phyloP scores from a whole-genome alignment of 1,140 invertebrate genomes.

The Meloidogyne hapla region DNA sequence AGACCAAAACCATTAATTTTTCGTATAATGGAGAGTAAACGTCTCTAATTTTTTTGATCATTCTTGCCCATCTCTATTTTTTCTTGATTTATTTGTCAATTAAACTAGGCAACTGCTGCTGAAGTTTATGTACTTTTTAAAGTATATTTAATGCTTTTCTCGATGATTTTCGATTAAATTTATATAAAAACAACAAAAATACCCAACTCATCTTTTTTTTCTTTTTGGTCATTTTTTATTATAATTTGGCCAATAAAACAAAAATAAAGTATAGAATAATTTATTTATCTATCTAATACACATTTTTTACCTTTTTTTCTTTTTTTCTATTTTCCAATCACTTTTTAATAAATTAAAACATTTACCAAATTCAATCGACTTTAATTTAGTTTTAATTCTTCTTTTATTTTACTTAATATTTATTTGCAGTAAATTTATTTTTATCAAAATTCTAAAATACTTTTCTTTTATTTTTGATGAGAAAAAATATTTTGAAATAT shows the following conservation, averaged over 20 bases:
- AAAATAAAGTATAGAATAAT: neutral
- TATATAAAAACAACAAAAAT: neutral
- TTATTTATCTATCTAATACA: neutral
- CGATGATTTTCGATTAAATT: neutral
- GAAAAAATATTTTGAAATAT: no score
- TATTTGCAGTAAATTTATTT: neutral
- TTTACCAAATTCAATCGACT: neutral
- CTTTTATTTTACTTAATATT: neutral
- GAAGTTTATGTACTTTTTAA: neutral
- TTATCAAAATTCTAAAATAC: neutral
- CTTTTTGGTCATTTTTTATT: neutral
- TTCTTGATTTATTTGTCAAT: neutral
- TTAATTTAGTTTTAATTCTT: neutral
- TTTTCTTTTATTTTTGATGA: neutral
- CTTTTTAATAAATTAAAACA: neutral
- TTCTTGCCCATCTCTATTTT: neutral
- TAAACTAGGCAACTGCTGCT: neutral
- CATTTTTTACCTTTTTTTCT: neutral
- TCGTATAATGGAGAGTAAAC: neutral
- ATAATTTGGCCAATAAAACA: neutral
- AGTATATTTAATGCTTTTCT: neutral
- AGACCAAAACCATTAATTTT: constrained; percentile 1
- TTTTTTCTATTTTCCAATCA: neutral
- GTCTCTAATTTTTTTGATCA: neutral
- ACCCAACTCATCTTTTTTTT: neutral